Evolutionary conservation across 2,113 vertebrate genomes (phyloP).

Genomic region (Pseudorectes ferrugineus): DNA sequence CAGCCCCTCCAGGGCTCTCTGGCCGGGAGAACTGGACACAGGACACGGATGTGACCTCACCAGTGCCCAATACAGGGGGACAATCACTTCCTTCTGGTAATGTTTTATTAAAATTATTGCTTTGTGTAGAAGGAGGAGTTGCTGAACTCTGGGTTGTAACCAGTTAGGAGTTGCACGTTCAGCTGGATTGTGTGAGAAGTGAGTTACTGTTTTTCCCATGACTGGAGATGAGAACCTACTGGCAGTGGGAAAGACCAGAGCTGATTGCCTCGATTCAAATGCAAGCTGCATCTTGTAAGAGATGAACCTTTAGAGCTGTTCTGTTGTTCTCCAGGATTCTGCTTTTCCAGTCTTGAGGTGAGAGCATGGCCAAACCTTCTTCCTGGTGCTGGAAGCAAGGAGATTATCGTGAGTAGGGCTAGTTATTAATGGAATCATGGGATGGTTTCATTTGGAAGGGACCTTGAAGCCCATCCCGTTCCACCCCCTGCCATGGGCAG

Average conservation of each 20-base stretch:
- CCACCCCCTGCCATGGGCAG: neutral
- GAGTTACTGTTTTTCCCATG: neutral
- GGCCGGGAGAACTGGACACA: neutral
- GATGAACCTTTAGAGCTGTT: neutral
- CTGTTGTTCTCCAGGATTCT: neutral
- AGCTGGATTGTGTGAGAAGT: neutral
- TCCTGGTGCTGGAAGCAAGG: neutral
- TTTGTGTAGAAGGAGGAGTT: neutral
- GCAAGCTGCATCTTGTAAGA: neutral
- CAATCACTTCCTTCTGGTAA: neutral
- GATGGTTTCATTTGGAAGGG: fast-evolving
- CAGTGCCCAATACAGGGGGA: neutral
- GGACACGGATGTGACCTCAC: neutral
- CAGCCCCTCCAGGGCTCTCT: neutral
- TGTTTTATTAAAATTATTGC: neutral
- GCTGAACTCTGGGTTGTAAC: neutral
- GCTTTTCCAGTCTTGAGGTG: neutral
- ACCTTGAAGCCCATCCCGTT: fast-evolving
- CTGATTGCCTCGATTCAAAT: fast-evolving
- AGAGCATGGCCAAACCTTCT: neutral
- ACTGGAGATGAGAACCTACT: fast-evolving
- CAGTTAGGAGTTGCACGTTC: fast-evolving
- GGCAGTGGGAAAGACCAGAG: neutral
- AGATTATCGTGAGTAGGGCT: fast-evolving
- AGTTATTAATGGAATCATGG: neutral